Conservation (phyloP, 2,797 vertebrate species). For the Parotocinclus haroldoi region DNA sequence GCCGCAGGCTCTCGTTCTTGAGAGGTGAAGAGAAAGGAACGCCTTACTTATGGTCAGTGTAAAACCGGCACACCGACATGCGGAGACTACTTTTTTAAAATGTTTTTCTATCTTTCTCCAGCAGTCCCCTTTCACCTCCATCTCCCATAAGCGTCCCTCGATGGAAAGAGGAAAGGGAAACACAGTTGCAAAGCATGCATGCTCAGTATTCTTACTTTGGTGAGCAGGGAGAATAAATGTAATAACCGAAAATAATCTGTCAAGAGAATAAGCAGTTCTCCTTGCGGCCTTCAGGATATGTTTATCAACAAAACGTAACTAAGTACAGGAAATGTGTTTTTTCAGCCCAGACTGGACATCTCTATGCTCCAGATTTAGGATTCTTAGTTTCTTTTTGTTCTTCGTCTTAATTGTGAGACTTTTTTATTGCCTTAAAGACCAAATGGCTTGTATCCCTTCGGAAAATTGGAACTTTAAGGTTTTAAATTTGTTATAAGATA, state of each 20-base stretch:
- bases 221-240: constrained; percentile 65
- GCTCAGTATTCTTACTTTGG: constrained; percentile 65
- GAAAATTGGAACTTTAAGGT: no score
- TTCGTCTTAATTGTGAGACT: neutral
- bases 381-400: neutral
- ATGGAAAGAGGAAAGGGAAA: constrained; percentile 49
- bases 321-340: neutral
- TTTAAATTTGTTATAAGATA: neutral
- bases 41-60: constrained; percentile 70
- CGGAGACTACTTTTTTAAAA: constrained; percentile 52
- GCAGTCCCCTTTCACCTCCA: constrained; percentile 24
- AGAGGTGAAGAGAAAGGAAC: constrained; percentile 62
- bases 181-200: constrained; percentile 60
- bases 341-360: constrained; percentile 46
- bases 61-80: constrained; percentile 65
- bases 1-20: constrained; percentile 60
- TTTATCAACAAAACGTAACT: constrained; percentile 67
- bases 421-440: no score
- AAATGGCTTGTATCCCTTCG: neutral
- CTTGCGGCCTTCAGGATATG: constrained; percentile 63
- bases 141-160: constrained; percentile 48
- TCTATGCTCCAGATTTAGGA: constrained; percentile 6
- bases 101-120: constrained; percentile 46
- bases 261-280: constrained; percentile 69
- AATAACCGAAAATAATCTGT: constrained; percentile 73